Evolutionary conservation across 2,113 vertebrate genomes (phyloP), one percentile per base, ranked within the genome.

Genomic region (Daphoenositta chrysoptera): DNA sequence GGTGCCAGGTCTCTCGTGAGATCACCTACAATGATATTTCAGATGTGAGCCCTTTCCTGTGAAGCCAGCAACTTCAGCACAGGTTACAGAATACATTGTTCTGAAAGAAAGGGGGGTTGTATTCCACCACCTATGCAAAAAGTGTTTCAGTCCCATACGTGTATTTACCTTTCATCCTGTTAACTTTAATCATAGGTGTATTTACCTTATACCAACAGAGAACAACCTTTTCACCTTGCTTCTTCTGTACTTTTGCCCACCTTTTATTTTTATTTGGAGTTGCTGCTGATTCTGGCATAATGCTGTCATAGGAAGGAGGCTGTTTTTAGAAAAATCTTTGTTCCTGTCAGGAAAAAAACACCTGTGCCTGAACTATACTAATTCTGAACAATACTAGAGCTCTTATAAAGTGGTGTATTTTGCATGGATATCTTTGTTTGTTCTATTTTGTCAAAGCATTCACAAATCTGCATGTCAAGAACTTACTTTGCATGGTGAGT

Each of bases 161-260:
- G 15, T 83, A 9, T 89, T 69, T 83, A 47, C 57, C 77, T 90
- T 89, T 77, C 54, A 37, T 93, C 64, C 76, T 71, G 40, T 64
- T 94, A 54, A 56, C 53, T 84, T 72, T 72, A 68, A n/a, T 69
- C 57, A 6, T 61, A 69, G 42, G 13, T 4, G 1, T 87, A 1
- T 84, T 95, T 64, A 58, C 40, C 76, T 88, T 70, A 11, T 40
- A 30, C 30, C 1, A 1, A 48, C 33, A 50, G 79, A 76, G 40
- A 87, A 33, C 61, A 65, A 72, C 48, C 31, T 86, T 92, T 83
- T 75, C 56, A 45, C 47, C 21, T 75, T 75, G 60, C 81, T 96
- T 87, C 39, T 81, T 94, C 72, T 92, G 60, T 83, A 28, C 60
- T 94, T 90, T 64, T 93, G 76, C n/a, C 64, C 79, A 75, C 80